phyloP scores from a whole-genome alignment of 1,140 invertebrate genomes.

The Cydia strobilella region DNA sequence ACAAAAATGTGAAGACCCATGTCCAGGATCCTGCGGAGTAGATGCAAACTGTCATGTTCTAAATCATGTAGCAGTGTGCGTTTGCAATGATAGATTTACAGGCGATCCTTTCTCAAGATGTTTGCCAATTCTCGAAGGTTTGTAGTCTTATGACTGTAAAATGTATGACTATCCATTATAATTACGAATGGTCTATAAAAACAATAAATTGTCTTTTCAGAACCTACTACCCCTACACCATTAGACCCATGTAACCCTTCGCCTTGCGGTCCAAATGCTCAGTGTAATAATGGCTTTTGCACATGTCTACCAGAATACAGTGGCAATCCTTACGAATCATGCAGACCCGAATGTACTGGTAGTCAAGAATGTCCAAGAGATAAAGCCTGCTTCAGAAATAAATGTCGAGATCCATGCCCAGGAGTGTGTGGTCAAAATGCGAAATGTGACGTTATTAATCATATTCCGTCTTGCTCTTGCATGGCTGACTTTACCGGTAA shows the following conservation, averaged over 20 bases:
- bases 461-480: conserved; percentile 91
- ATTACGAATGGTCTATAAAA: conserved; percentile 28
- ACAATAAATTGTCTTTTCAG: conserved; percentile 55
- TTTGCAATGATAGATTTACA: conserved; percentile 85
- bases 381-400: conserved; percentile 90
- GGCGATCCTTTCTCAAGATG: conserved; percentile 90
- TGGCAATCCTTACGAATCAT: conserved; percentile 90
- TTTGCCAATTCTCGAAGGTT: conserved; percentile 77
- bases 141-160: conserved; percentile 25
- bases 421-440: conserved; percentile 92
- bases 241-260: conserved; percentile 86
- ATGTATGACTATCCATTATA: neutral
- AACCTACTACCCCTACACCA: conserved; percentile 59
- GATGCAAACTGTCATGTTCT: conserved; percentile 87
- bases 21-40: conserved; percentile 86
- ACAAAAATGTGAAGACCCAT: conserved; percentile 88
- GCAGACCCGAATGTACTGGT: conserved; percentile 89
- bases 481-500: conserved; percentile 87
- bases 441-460: conserved; percentile 90
- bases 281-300: conserved; percentile 85
- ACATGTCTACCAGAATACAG: conserved; percentile 86
- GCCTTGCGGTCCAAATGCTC: conserved; percentile 89
- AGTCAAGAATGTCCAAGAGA: conserved; percentile 90
- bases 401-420: conserved; percentile 90
- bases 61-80: conserved; percentile 88